A percentile compares a stretch with the other conserved stretches of the same genome.
Conservation (phyloP, 2,797 vertebrate species). For the Acropternis orthonyx region DNA sequence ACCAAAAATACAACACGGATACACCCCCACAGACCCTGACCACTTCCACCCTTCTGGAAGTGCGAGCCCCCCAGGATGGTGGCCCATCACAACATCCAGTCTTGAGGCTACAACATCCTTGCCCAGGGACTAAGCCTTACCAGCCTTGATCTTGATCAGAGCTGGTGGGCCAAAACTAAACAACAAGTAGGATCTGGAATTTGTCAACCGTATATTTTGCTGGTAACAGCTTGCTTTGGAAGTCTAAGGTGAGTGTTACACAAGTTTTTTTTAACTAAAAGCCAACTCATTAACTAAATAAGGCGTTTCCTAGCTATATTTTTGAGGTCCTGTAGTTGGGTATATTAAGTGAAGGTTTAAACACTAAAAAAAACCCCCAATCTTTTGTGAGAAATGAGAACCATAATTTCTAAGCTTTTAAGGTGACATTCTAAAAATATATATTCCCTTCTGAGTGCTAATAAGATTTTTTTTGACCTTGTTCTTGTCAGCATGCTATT, state of each 20-base stretch:
- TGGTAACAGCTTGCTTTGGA: neutral
- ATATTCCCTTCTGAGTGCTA: neutral
- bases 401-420: neutral
- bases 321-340: neutral
- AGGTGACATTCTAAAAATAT: neutral
- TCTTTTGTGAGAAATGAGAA: neutral
- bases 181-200: too few species aligned
- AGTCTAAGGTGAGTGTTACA: neutral
- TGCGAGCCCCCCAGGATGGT: too few species aligned
- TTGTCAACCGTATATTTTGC: neutral
- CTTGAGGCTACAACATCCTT: too few species aligned
- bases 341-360: neutral
- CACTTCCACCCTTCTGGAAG: too few species aligned
- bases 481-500: constrained; percentile 26
- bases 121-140: too few species aligned
- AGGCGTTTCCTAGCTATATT: neutral
- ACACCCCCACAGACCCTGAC: too few species aligned
- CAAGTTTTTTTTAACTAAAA: neutral
- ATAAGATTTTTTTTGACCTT: constrained; percentile 4
- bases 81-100: too few species aligned
- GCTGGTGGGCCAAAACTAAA: too few species aligned
- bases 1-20: too few species aligned
- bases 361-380: neutral
- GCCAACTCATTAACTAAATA: neutral
- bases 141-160: too few species aligned